Base-by-base conservation (phyloP, 2,113 vertebrate species). In the Malurus elegans region DNA sequence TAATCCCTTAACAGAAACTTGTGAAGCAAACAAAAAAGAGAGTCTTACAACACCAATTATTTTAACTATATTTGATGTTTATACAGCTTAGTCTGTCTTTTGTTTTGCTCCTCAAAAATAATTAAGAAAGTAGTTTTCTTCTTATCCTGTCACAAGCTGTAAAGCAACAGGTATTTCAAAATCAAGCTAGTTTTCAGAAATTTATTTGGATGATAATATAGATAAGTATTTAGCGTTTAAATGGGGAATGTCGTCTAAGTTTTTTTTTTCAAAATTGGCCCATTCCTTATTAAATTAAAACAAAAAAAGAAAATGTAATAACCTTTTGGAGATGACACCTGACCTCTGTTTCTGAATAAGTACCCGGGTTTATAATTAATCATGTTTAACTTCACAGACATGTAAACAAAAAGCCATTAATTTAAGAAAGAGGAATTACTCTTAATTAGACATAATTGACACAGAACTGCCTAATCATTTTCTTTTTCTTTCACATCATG, bases 321-420 rank as follows among this genome's bases (percentile, higher is more conserved):
- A 94, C 16, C 10, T 91, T 19, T 71, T 70, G 85, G 32, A 83
- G 9, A 44, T 92, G 28, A 28, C 32, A 60, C 14, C 18, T 91
- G 64, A 79, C 60, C 62, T 94, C 69, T 79, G 7, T 66, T 88
- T 84, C 65, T 79, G 58, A 87, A 13, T 91, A 80, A 78, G 9
- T 87, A 15, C 32, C 54, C 61, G 65, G 19, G 32, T 24, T 89
- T 40, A 54, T 80, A 89, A 86, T 89, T 85, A 89, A 90, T 91
- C 80, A 42, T 92, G 24, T 61, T 86, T 66, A 79, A 84, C 10
- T 86, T 86, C 45, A 50, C 36, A 88, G 56, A 74, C 29, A 51
- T 76, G 17, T 58, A 90, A 96, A 94, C 36, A 93, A 86, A 85
- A 88, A 83, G 6, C 25, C 79, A 91, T 87, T 93, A 73, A 92